These are phyloP conservation scores for Amphipyra tragopoginis DNA, from an alignment of 2,888 invertebrate species.

Conservation along the genomic window DNA sequence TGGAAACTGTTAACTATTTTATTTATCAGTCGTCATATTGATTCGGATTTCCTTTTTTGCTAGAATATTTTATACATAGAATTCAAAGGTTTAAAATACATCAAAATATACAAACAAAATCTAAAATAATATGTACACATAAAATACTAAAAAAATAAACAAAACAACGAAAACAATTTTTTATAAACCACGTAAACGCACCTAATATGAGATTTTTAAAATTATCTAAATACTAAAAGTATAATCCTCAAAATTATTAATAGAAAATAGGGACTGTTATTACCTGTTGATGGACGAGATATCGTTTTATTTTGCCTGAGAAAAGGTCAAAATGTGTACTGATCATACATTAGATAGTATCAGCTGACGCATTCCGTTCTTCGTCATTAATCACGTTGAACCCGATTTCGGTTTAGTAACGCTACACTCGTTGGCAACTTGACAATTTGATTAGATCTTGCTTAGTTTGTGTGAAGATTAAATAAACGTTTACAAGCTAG, in stretches of 20 bases:
- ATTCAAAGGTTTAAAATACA: conserved; percentile 21
- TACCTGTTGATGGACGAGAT: conserved; percentile 36
- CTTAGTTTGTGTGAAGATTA: conserved; percentile 46
- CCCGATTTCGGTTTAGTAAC: conserved; percentile 50
- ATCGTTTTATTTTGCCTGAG: conserved; percentile 26
- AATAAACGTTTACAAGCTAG: conserved; percentile 47
- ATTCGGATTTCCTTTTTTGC: conserved; percentile 40
- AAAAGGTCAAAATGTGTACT: conserved; percentile 22
- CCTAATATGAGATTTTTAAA: conserved; percentile 36
- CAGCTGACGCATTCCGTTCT: conserved; percentile 37
- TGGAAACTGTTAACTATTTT: conserved; percentile 39
- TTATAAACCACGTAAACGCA: conserved; percentile 38
- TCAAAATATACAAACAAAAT: conserved; percentile 53
- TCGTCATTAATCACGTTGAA: conserved; percentile 50
- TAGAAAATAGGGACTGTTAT: conserved; percentile 26
- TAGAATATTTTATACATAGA: conserved; percentile 32
- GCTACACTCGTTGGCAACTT: conserved; percentile 56
- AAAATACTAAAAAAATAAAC: conserved; percentile 55
- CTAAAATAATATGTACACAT: conserved; percentile 58
- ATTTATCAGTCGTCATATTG: conserved; percentile 53
- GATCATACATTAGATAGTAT: conserved; percentile 40
- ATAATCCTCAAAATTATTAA: conserved; percentile 26
- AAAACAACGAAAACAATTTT: conserved; percentile 47
- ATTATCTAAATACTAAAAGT: conserved; percentile 41
- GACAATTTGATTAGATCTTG: conserved; percentile 57